Percentiles rank a stretch among this genome's conserved stretches.
These are phyloP conservation scores for Pachyramphus minor DNA, from an alignment of 2,113 vertebrate species.

Conservation along the genomic window DNA sequence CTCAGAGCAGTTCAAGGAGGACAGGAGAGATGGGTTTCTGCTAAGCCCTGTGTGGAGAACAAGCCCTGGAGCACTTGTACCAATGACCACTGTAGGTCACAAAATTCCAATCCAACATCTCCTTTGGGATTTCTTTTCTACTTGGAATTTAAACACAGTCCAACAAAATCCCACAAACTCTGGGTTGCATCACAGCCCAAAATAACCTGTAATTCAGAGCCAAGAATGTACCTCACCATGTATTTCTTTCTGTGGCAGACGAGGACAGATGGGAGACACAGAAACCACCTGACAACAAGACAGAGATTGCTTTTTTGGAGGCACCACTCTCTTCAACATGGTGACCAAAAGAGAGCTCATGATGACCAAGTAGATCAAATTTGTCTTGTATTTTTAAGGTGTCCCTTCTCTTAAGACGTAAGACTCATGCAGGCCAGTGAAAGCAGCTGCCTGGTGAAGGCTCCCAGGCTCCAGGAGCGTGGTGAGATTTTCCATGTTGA, in stretches of 20 bases:
- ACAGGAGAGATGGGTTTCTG: background rate
- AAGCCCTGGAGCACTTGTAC: background rate
- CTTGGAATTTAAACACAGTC: background rate
- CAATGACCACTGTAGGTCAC: background rate
- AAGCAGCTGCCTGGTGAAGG: background rate
- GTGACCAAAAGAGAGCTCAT: background rate
- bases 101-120: background rate
- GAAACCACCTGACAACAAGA: background rate
- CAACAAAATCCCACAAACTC: background rate
- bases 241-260: background rate
- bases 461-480: fast-evolving
- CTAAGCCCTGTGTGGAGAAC: background rate
- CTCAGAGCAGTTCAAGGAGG: background rate
- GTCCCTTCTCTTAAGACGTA: background rate
- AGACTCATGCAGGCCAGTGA: background rate
- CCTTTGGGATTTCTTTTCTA: background rate
- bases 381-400: background rate
- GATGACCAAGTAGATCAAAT: background rate
- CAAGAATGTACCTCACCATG: background rate
- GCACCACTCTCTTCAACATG: background rate
- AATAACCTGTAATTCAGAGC: background rate
- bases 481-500: background rate
- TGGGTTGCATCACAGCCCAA: background rate
- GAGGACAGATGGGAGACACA: background rate
- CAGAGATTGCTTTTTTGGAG: background rate